Conservation (phyloP, 2,888 invertebrate genomes). For the Noctua janthina region DNA sequence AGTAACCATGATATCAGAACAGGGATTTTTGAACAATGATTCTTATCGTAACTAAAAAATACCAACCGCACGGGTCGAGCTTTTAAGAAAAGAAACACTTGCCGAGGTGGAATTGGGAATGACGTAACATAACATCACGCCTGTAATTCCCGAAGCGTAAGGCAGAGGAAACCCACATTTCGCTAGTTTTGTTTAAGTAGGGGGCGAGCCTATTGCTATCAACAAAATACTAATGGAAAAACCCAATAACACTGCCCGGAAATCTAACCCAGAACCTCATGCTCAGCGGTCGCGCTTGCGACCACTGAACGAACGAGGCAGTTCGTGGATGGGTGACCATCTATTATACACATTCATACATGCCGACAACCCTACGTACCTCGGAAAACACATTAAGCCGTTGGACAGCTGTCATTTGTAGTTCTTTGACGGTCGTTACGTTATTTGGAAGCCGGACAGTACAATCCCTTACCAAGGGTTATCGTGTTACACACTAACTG, state of each 20-base stretch:
- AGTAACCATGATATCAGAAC: conserved; percentile 5
- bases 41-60: not conserved
- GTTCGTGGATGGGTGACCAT: not conserved
- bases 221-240: too few species aligned
- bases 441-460: not conserved
- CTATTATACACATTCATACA: too few species aligned
- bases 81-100: not conserved
- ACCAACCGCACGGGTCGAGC: not conserved
- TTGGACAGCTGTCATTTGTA: not conserved
- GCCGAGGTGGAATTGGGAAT: too few species aligned
- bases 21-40: not conserved
- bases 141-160: too few species aligned
- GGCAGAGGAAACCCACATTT: too few species aligned
- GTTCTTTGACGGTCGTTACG: not conserved
- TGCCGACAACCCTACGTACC: not conserved
- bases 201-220: too few species aligned
- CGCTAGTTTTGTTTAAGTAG: not conserved
- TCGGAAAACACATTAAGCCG: not conserved
- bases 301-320: too few species aligned
- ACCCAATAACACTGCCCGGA: not conserved
- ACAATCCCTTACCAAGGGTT: not conserved
- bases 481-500: not conserved
- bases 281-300: too few species aligned
- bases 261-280: not conserved
- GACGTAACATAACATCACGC: not conserved